Conservation (phyloP, 2,888 invertebrate genomes). For the Hylaea fasciaria region DNA sequence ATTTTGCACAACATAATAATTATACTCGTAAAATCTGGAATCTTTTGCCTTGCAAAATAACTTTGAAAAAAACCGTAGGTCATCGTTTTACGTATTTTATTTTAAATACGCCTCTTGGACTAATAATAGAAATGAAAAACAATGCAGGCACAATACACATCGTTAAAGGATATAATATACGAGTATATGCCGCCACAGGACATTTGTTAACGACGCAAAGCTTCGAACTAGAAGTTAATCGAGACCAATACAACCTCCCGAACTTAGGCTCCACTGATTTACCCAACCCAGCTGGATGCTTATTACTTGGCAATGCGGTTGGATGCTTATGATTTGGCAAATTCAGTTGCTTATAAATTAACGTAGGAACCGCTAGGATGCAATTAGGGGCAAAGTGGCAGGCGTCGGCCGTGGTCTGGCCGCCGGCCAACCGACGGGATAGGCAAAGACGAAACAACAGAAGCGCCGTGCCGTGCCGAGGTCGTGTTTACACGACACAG, state of each 20-base stretch:
- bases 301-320: constrained; percentile 18
- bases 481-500: constrained; percentile 5
- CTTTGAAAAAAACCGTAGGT: no score
- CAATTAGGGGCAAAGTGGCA: constrained; percentile 61
- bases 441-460: constrained; percentile 29
- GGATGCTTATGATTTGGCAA: constrained; percentile 22
- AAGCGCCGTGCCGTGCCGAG: constrained; percentile 5
- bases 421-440: constrained; percentile 41
- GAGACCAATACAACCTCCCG: not conserved
- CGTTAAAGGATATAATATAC: no score
- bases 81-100: no score
- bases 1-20: not conserved
- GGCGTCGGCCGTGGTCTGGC: constrained; percentile 53
- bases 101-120: no score
- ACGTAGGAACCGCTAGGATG: constrained; percentile 47
- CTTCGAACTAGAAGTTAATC: no score
- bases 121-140: no score
- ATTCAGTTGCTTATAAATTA: constrained; percentile 41
- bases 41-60: no score
- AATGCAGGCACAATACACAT: no score
- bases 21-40: no score
- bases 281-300: not conserved
- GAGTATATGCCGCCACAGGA: no score
- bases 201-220: no score
- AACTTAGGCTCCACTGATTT: constrained; percentile 12